Evolutionary conservation across 2,888 invertebrate species (phyloP).

Genomic region (Eupeodes luniger): DNA sequence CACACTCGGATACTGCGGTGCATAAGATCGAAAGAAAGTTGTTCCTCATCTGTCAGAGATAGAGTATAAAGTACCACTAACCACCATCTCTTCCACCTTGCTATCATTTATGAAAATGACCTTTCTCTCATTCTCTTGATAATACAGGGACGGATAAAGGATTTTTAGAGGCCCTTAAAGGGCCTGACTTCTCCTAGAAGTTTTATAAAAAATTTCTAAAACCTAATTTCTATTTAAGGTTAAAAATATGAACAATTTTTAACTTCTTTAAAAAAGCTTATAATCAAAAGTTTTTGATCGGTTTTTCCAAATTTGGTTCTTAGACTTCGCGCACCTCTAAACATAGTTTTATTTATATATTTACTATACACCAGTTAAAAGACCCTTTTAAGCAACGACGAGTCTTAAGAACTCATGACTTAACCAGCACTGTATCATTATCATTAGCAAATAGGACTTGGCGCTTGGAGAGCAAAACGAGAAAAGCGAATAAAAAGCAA

Average conservation of each 20-base stretch:
- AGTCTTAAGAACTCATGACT: neutral
- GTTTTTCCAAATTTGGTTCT: no score
- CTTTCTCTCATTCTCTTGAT: slow-evolving; percentile 51
- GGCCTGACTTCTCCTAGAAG: neutral
- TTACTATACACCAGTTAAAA: no score
- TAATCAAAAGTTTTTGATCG: no score
- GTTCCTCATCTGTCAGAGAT: slow-evolving; percentile 70
- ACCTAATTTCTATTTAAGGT: no score
- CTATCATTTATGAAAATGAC: slow-evolving; percentile 54
- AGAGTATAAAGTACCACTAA: no score
- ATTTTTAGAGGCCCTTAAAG: neutral
- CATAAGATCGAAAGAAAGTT: slow-evolving; percentile 65
- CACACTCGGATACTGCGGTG: neutral
- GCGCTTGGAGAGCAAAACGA: slow-evolving; percentile 1
- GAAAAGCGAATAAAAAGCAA: slow-evolving; percentile 41
- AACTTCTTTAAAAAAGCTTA: no score
- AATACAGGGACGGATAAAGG: neutral
- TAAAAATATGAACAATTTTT: no score
- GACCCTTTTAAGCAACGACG: no score
- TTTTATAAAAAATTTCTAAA: no score
- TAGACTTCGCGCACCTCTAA: no score
- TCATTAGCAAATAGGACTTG: neutral
- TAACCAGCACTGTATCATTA: neutral
- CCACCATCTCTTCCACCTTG: no score
- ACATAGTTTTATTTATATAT: no score